phyloP scores from a whole-genome alignment of 1,140 invertebrate species.

The Amphibalanus amphitrite region DNA sequence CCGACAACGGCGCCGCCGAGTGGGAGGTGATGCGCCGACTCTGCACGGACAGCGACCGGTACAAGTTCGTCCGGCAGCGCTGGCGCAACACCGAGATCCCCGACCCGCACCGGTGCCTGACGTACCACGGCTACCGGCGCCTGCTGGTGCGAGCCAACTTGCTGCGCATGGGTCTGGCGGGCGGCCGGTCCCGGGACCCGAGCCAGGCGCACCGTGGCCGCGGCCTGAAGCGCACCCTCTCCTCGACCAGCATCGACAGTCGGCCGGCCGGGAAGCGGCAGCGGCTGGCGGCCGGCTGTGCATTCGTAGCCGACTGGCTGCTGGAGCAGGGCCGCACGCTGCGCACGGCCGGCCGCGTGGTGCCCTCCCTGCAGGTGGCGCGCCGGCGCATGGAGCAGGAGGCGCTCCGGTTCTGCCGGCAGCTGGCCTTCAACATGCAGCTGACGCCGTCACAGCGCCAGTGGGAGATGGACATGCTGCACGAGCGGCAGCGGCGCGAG shows the following conservation, averaged over 20 bases:
- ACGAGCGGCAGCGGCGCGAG: background rate
- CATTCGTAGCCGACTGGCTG: background rate
- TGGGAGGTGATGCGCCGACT: constrained; percentile 14
- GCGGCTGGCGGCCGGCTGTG: background rate
- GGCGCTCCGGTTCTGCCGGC: background rate
- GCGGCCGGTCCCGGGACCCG: background rate
- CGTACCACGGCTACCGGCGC: constrained; percentile 5
- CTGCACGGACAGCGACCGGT: constrained; percentile 14
- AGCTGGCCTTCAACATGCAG: background rate
- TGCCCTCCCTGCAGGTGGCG: background rate
- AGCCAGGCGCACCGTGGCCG: background rate
- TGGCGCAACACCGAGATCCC: constrained; percentile 14
- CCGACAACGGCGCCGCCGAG: constrained; percentile 13
- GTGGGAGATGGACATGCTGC: background rate
- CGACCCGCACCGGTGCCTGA: constrained; percentile 14
- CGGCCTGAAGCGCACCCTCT: background rate
- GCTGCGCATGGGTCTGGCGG: background rate
- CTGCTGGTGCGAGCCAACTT: background rate
- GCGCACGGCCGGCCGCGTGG: background rate
- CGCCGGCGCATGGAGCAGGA: background rate
- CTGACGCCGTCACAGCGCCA: background rate
- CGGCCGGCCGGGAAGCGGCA: background rate
- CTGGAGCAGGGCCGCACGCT: background rate
- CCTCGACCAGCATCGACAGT: background rate
- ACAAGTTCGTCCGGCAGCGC: constrained; percentile 11